phyloP scores from a whole-genome alignment of 2,797 vertebrate species.

The Limnodromus scolopaceus region DNA sequence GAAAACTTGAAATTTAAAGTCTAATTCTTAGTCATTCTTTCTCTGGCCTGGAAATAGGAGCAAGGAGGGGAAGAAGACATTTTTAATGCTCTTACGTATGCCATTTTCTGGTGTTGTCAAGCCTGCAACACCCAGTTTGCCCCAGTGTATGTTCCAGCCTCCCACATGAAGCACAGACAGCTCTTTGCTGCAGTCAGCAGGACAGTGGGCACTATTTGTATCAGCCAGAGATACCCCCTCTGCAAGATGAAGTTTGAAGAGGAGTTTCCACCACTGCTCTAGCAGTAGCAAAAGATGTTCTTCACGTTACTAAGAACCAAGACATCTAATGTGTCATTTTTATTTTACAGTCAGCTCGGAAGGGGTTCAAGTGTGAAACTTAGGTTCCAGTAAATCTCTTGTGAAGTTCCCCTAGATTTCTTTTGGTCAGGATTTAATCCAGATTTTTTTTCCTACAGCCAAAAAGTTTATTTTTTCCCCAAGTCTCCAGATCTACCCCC shows the following conservation, averaged over 20 bases:
- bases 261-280: background rate
- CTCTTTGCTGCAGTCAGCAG: background rate
- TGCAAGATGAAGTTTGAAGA: background rate
- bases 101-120: background rate
- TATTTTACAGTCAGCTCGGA: background rate
- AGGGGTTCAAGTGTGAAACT: background rate
- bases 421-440: background rate
- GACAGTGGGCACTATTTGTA: background rate
- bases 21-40: background rate
- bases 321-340: background rate
- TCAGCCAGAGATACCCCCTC: background rate
- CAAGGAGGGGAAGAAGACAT: background rate
- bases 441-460: background rate
- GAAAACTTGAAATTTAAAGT: background rate
- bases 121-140: background rate
- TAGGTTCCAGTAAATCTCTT: background rate
- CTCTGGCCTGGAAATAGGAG: background rate
- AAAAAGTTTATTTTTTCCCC: background rate
- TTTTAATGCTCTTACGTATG: background rate
- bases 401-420: background rate
- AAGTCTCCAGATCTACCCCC: background rate
- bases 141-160: background rate
- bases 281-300: background rate
- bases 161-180: background rate
- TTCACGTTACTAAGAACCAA: background rate